Evolutionary conservation across 2,888 invertebrate genomes (phyloP).

Genomic region (Lysandra coridon): DNA sequence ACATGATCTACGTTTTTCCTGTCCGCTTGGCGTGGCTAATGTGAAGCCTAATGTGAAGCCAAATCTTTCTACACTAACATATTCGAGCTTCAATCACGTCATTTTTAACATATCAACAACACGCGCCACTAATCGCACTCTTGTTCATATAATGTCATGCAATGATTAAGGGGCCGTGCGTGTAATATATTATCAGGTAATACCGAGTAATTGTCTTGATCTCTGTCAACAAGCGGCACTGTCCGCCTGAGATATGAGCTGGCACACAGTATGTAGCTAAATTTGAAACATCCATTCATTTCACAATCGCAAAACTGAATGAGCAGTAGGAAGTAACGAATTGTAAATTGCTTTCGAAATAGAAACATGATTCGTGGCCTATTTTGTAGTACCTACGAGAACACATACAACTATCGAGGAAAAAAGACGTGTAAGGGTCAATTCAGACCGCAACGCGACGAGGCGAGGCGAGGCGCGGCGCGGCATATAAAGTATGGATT

Average conservation of each 20-base stretch:
- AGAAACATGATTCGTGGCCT: conserved; percentile 36
- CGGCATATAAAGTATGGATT: too few species aligned
- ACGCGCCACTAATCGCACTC: conserved; percentile 37
- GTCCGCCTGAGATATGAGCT: conserved; percentile 72
- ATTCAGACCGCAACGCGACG: too few species aligned
- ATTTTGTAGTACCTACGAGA: not conserved
- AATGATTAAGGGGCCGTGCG: conserved; percentile 66
- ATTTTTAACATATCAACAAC: conserved; percentile 23
- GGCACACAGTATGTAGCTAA: conserved; percentile 72
- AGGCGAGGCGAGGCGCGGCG: too few species aligned
- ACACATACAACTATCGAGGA: too few species aligned
- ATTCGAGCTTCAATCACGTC: not conserved
- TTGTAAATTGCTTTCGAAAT: conserved; percentile 51
- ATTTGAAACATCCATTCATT: conserved; percentile 75
- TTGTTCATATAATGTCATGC: conserved; percentile 57
- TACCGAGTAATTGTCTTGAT: conserved; percentile 67
- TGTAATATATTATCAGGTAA: conserved; percentile 68
- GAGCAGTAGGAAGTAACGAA: conserved; percentile 55
- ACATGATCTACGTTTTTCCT: too few species aligned
- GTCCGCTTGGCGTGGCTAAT: too few species aligned
- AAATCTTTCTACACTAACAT: conserved; percentile 14
- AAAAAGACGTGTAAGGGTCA: too few species aligned
- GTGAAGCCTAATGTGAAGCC: too few species aligned
- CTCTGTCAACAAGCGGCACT: conserved; percentile 63
- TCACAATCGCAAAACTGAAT: conserved; percentile 67